Base-by-base conservation (phyloP, 2,888 invertebrate species). In the Synanthedon formicaeformis region DNA sequence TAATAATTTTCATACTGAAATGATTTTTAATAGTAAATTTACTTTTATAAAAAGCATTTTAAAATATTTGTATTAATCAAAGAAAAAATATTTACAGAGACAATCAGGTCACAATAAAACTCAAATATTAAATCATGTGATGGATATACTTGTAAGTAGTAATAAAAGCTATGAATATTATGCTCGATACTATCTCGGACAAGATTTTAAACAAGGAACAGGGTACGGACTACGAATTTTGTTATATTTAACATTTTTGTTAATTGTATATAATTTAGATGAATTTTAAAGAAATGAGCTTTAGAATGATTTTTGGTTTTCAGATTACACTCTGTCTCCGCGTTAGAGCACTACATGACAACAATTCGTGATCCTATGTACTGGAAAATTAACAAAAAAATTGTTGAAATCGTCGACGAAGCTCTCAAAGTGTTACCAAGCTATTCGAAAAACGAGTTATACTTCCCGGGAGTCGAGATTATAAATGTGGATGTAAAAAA, bases 291-390 rank as follows among this genome's bases (percentile, higher is more conserved):
- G 14, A 41, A 13, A 41, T 41, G 13, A 41, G 2, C 6, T 41
- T 2, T 12, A 13, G 13, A 45, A 45, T n/a, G 6, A 34, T 10
- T 34, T 59, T 53, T 54, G 52, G 52, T 82, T 16, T 82, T 59
- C 69, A 86, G 86, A 51, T 63, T 66, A 53, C 69, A 67, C 13
- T 78, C 85, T 6, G 76, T 73, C 5, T 16, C 49, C 27, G 50
- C 12, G 4, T 62, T 87, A 23, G 75, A 73, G 40, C 87, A 87
- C 60, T 90, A 88, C 60, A 88, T 90, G 70, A 92, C 92, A 2
- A 87, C 90, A 55, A 62, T 91, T 63, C 88, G 93, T 56, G 93
- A 94, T 74, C 93, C 93, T 3, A 84, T 91, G 56, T 92, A 91
- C 82, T 94, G 92, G 86, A 89, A 88, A 55, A 73, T 93, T 57